Percentiles rank a stretch among this genome's conserved stretches.
Evolutionary conservation across 2,888 invertebrate species (phyloP).

Genomic region (Capitulum mitella): DNA sequence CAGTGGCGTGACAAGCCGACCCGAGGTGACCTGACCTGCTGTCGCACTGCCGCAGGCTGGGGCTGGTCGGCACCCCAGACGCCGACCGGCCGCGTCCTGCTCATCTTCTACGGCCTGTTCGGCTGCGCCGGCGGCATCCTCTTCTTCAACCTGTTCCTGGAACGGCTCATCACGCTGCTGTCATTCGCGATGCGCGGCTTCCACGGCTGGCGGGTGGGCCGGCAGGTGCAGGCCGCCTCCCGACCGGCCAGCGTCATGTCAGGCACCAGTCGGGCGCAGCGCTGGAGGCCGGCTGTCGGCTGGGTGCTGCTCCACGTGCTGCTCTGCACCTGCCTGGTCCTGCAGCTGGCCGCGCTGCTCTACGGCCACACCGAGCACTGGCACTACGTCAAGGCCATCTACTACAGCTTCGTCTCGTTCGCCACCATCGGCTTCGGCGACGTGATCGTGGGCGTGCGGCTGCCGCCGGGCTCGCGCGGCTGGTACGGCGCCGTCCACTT

Average conservation of each 20-base stretch:
- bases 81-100: conserved; percentile 50
- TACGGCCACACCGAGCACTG: conserved; percentile 53
- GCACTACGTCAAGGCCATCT: conserved; percentile 56
- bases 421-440: conserved; percentile 60
- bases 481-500: conserved; percentile 54
- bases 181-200: conserved; percentile 52
- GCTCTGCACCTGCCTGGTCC: conserved; percentile 51
- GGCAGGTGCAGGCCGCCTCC: conserved; percentile 38
- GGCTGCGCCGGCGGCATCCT: conserved; percentile 57
- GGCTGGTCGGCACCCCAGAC: conserved; percentile 57
- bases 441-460: conserved; percentile 49
- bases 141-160: conserved; percentile 60
- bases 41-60: conserved; percentile 53
- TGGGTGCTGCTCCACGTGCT: conserved; percentile 57
- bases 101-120: conserved; percentile 56
- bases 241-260: conserved; percentile 31
- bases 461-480: conserved; percentile 47
- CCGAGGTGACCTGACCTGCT: too few relatives aligned
- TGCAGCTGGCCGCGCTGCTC: conserved; percentile 51
- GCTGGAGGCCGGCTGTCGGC: conserved; percentile 59
- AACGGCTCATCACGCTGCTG: conserved; percentile 57
- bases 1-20: too few relatives aligned
- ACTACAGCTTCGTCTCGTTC: conserved; percentile 60
- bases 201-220: conserved; percentile 44
- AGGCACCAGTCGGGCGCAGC: conserved; percentile 32